Conservation (phyloP, 2,888 invertebrate genomes). For the Saturnia japonica region DNA sequence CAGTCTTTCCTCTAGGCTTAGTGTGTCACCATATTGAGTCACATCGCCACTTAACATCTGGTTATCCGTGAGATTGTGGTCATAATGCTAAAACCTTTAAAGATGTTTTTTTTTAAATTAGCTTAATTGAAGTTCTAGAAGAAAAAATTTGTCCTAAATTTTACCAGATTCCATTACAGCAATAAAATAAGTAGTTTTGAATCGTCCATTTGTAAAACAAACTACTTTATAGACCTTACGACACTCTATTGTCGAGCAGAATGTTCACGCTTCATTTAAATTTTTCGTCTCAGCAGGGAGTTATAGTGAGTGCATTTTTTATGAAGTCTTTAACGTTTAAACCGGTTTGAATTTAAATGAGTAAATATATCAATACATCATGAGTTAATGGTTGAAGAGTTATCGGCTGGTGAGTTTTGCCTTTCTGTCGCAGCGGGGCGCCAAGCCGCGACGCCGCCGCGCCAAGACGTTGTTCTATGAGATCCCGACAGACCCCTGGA, state of each 20-base stretch:
- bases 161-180: no score
- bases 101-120: no score
- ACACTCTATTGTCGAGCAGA: slow-evolving; percentile 47
- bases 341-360: slow-evolving; percentile 75
- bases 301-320: slow-evolving; percentile 63
- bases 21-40: no score
- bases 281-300: slow-evolving; percentile 64
- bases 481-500: slow-evolving; percentile 59
- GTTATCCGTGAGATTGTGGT: no score
- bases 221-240: slow-evolving; percentile 40
- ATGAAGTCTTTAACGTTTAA: slow-evolving; percentile 75
- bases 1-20: no score
- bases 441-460: slow-evolving; percentile 25
- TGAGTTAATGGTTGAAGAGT: slow-evolving; percentile 62
- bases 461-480: slow-evolving; percentile 46
- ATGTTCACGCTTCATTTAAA: slow-evolving; percentile 60
- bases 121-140: not conserved
- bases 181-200: not conserved
- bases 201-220: slow-evolving; percentile 31
- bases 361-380: slow-evolving; percentile 77
- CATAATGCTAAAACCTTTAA: no score
- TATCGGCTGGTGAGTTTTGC: slow-evolving; percentile 67
- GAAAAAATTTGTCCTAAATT: not conserved
- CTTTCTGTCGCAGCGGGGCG: slow-evolving; percentile 66
- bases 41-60: no score